Conservation (phyloP, 2,888 invertebrate genomes). For the Selenia dentaria region DNA sequence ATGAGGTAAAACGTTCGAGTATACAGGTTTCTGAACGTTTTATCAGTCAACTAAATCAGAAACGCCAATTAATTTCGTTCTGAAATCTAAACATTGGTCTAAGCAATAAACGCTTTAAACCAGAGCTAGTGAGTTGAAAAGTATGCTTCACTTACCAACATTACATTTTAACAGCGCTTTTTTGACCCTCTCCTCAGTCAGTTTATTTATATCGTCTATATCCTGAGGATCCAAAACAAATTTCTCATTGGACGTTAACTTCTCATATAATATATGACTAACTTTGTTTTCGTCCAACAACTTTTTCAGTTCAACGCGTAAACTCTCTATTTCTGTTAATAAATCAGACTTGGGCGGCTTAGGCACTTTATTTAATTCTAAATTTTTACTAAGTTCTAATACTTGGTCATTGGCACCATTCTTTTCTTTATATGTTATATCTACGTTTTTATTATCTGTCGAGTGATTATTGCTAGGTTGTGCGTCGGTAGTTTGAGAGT, state of each 20-base stretch:
- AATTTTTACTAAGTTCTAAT: slow-evolving; percentile 47
- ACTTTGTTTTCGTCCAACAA: slow-evolving; percentile 70
- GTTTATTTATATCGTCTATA: slow-evolving; percentile 75
- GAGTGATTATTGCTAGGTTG: slow-evolving; percentile 27
- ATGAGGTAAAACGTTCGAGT: too few species aligned
- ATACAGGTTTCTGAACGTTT: too few species aligned
- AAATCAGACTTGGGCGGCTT: slow-evolving; percentile 37
- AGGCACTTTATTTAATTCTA: slow-evolving; percentile 50
- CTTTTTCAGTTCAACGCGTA: slow-evolving; percentile 56
- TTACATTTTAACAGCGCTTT: slow-evolving; percentile 63
- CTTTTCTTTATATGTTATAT: slow-evolving; percentile 60
- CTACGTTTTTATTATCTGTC: slow-evolving; percentile 43
- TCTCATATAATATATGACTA: slow-evolving; percentile 64
- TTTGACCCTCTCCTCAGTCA: slow-evolving; percentile 61
- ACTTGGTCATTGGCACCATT: slow-evolving; percentile 36
- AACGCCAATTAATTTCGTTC: too few species aligned
- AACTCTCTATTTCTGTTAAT: slow-evolving; percentile 41
- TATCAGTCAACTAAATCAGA: too few species aligned
- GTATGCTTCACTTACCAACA: slow-evolving; percentile 56
- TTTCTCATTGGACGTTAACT: slow-evolving; percentile 69
- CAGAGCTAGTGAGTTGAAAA: too few species aligned
- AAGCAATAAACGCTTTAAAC: too few species aligned
- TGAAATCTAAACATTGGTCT: too few species aligned
- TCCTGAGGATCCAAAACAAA: slow-evolving; percentile 75
- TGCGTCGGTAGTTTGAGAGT: slow-evolving; percentile 17